Conservation (phyloP, 2,888 invertebrate genomes). For the Tridacna crocea region DNA sequence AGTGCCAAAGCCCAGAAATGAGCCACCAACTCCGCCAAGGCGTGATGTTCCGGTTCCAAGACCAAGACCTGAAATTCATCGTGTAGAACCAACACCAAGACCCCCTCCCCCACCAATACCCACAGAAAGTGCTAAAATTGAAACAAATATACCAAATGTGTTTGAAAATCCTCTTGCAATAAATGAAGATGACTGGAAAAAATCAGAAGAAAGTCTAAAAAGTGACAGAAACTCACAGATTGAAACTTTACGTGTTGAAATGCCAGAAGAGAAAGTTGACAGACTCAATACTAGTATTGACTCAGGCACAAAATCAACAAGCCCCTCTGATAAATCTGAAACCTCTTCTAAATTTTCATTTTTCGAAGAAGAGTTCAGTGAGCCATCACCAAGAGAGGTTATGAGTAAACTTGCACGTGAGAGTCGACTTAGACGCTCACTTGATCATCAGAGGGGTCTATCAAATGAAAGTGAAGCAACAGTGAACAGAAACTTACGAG, state of each 20-base stretch:
- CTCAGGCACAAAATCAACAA: constrained; percentile 58
- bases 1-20: constrained; percentile 72
- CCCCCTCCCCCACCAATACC: constrained; percentile 68
- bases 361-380: constrained; percentile 76
- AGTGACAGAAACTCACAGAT: constrained; percentile 58
- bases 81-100: constrained; percentile 77
- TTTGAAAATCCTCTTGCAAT: constrained; percentile 59
- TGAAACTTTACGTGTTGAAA: constrained; percentile 59
- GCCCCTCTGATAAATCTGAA: constrained; percentile 57
- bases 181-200: constrained; percentile 56
- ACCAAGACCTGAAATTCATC: constrained; percentile 73
- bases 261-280: constrained; percentile 57
- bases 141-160: constrained; percentile 36
- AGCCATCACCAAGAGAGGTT: constrained; percentile 80
- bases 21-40: constrained; percentile 58
- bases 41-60: constrained; percentile 69
- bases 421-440: constrained; percentile 74
- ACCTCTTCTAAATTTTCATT: constrained; percentile 64
- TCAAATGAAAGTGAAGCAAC: constrained; percentile 60
- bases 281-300: constrained; percentile 58
- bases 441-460: constrained; percentile 78
- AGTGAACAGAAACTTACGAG: constrained; percentile 73
- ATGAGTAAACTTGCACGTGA: constrained; percentile 80
- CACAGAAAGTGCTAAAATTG: constrained; percentile 47
- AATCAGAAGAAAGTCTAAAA: constrained; percentile 51